Evolutionary conservation across 2,797 vertebrate species (phyloP).

Genomic region (Cynopterus sphinx): DNA sequence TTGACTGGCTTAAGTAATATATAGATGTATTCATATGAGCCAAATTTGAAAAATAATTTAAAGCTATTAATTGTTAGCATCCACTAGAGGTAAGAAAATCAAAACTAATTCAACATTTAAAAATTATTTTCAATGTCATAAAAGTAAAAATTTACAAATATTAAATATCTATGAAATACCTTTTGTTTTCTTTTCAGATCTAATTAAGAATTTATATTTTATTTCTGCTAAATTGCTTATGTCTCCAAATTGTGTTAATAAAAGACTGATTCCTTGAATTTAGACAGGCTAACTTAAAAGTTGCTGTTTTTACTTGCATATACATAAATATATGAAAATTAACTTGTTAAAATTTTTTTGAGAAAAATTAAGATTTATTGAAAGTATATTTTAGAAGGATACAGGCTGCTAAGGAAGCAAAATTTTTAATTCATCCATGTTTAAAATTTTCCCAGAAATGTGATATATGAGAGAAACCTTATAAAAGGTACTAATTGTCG

Average conservation of each 20-base stretch:
- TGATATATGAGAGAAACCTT: neutral
- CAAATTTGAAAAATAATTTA: neutral
- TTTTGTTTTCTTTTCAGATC: neutral
- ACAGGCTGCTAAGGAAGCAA: too few relatives aligned
- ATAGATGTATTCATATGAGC: neutral
- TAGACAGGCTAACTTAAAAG: neutral
- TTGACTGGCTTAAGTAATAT: neutral
- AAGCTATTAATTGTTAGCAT: neutral
- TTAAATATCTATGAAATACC: neutral
- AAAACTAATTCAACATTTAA: neutral
- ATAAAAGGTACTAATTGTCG: neutral
- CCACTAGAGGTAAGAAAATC: neutral
- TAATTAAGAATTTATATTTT: neutral
- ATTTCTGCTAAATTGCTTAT: neutral
- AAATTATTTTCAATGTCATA: neutral
- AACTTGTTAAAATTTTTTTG: neutral
- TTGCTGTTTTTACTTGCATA: neutral
- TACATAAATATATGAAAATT: neutral
- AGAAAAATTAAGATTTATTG: too few relatives aligned
- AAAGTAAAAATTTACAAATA: neutral
- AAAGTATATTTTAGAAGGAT: too few relatives aligned
- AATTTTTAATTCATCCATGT: neutral
- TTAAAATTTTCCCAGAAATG: neutral
- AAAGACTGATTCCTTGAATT: neutral
- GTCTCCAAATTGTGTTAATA: neutral